Base-by-base conservation (phyloP, 2,888 invertebrate genomes). In the Hydropsyche betteni region DNA sequence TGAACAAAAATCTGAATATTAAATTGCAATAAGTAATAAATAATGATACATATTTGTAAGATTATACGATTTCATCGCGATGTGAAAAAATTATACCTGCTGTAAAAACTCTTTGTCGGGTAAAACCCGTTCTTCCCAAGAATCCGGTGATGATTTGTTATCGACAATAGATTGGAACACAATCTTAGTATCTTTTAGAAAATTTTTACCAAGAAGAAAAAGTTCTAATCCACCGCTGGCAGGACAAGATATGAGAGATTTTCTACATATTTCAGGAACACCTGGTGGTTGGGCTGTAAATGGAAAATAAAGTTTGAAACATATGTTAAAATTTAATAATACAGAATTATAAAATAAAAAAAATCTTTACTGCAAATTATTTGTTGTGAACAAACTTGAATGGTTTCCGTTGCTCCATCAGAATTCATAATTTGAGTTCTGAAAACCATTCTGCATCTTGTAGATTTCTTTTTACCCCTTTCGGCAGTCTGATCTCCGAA, bases 361-460 rank as follows among this genome's bases (percentile, higher is more conserved):
- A 69, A 52, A 72, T 76, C 92, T 94, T 91, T 85, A 96, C 96
- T 96, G 90, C 96, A 97, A 80, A 95, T 94, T 81, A 97, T 96
- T 77, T 94, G 95, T 81, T 95, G 93, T 75, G 96, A 96, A 85
- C 94, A 94, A 80, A 94, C 92, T 89, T 96, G 96, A 78, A 96
- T 85, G 2, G 95, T 94, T 86, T 96, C 96, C 69, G 89, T 87
- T 51, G 89, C 89, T 4, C 96, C 96, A 82, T 93, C 92, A 8
- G 91, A 89, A 82, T 92, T 91, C 50, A 92, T 88, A 81, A 98
- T 89, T 80, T 91, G 93, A 0, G 95, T 93, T 77, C 98, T 90
- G 86, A 98, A 98, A 69, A 97, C 95, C 93, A 99, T 95, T 70
- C 98, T 91, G 83, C 98, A 98, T 75, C 95, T 90, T 0, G 97